Evolutionary conservation across 2,888 invertebrate species (phyloP).

Genomic region (Aphodius granarius): DNA sequence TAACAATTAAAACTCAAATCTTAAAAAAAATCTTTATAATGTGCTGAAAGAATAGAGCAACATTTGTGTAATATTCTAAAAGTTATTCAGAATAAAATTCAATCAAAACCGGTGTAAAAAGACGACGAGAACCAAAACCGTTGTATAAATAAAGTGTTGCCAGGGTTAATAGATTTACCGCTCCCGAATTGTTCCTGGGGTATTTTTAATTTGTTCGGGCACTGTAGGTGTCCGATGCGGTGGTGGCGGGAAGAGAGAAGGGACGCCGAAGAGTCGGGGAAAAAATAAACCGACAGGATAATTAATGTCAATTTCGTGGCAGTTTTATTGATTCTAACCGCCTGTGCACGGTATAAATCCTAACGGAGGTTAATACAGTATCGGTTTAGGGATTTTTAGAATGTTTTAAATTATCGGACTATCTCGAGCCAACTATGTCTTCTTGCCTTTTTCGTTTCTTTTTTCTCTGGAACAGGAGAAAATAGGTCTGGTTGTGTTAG

Average conservation of each 20-base stretch:
- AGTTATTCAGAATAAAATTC: too few relatives aligned
- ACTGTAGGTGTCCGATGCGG: neutral
- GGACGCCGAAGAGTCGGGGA: neutral
- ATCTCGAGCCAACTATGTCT: neutral
- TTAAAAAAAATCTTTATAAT: too few relatives aligned
- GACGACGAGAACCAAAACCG: neutral
- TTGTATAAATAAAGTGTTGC: constrained; percentile 1
- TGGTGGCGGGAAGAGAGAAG: neutral
- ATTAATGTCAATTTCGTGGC: constrained; percentile 15
- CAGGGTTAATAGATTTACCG: constrained; percentile 6
- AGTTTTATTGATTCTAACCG: constrained; percentile 11
- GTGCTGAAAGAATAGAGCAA: too few relatives aligned
- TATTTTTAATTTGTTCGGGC: constrained; percentile 8
- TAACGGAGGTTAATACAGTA: neutral
- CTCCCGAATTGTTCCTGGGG: neutral
- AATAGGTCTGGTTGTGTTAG: neutral
- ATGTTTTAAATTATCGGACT: neutral
- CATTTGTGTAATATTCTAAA: too few relatives aligned
- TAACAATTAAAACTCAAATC: too few relatives aligned
- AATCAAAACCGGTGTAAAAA: neutral
- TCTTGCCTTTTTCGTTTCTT: too few relatives aligned
- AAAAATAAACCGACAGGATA: constrained; percentile 11
- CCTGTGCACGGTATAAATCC: neutral
- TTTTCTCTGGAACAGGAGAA: neutral
- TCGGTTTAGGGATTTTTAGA: neutral